Conservation (phyloP, 2,888 invertebrate species). For the Adelphocoris suturalis region DNA sequence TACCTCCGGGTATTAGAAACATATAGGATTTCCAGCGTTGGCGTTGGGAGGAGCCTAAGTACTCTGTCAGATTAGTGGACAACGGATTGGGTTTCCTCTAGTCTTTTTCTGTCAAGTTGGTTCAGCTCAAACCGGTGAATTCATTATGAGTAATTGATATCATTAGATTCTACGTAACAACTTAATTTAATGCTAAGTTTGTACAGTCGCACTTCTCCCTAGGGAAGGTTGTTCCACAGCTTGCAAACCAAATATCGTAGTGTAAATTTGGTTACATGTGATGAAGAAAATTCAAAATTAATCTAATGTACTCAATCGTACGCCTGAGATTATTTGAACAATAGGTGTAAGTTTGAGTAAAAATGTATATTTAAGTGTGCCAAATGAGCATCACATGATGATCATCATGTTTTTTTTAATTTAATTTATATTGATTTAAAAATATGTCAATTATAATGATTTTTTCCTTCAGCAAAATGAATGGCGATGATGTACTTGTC, state of each 20-base stretch:
- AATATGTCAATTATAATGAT: not conserved
- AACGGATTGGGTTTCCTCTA: too few relatives aligned
- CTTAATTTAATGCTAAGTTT: constrained; percentile 9
- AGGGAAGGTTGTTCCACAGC: not conserved
- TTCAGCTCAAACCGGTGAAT: too few relatives aligned
- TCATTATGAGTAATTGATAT: too few relatives aligned
- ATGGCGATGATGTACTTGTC: too few relatives aligned
- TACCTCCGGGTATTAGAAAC: too few relatives aligned
- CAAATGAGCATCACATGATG: not conserved
- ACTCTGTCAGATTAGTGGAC: too few relatives aligned
- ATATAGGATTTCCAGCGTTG: too few relatives aligned
- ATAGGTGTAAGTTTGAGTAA: not conserved
- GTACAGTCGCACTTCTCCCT: not conserved
- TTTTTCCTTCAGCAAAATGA: too few relatives aligned
- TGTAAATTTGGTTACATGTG: not conserved
- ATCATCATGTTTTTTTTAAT: not conserved
- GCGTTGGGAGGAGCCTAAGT: too few relatives aligned
- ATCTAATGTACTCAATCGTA: not conserved
- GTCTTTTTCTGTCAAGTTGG: too few relatives aligned
- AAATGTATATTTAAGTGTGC: not conserved
- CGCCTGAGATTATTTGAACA: not conserved
- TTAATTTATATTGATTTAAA: not conserved
- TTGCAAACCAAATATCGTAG: constrained; percentile 6
- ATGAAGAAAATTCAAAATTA: constrained; percentile 6
- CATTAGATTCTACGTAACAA: too few relatives aligned